Evolutionary conservation across 2,113 vertebrate genomes (phyloP).

Genomic region (Myotis brandtii): DNA sequence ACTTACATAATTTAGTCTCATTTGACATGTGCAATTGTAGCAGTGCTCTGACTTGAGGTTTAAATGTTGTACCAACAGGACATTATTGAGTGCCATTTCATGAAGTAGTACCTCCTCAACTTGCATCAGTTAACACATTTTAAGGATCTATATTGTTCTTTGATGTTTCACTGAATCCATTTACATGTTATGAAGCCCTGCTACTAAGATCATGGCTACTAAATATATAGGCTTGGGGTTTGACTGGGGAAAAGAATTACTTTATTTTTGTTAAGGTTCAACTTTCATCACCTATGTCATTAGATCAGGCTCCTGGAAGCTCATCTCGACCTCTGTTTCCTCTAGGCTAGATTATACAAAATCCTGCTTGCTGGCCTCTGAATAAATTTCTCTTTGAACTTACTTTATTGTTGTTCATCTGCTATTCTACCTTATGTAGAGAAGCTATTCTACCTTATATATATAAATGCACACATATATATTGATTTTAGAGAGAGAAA

Average conservation of each 20-base stretch:
- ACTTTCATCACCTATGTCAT: constrained; percentile 65
- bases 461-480: too few relatives aligned
- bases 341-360: constrained; percentile 73
- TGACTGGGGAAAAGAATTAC: constrained; percentile 61
- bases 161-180: constrained; percentile 56
- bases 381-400: constrained; percentile 69
- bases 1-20: background rate
- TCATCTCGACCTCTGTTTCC: constrained; percentile 50
- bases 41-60: background rate
- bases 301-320: constrained; percentile 51
- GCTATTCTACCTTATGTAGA: constrained; percentile 43
- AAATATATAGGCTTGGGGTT: constrained; percentile 62
- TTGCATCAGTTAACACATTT: constrained; percentile 7
- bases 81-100: background rate
- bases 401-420: constrained; percentile 30
- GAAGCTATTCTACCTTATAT: background rate
- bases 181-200: constrained; percentile 67
- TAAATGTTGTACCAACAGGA: background rate
- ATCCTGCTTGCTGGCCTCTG: constrained; percentile 55
- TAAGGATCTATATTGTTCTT: constrained; percentile 53
- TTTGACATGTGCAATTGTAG: background rate
- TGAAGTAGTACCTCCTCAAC: background rate
- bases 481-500: too few relatives aligned
- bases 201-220: constrained; percentile 64
- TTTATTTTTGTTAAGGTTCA: constrained; percentile 69